phyloP scores from a whole-genome alignment of 2,797 vertebrate species.

The Bradypodion pumilum region DNA sequence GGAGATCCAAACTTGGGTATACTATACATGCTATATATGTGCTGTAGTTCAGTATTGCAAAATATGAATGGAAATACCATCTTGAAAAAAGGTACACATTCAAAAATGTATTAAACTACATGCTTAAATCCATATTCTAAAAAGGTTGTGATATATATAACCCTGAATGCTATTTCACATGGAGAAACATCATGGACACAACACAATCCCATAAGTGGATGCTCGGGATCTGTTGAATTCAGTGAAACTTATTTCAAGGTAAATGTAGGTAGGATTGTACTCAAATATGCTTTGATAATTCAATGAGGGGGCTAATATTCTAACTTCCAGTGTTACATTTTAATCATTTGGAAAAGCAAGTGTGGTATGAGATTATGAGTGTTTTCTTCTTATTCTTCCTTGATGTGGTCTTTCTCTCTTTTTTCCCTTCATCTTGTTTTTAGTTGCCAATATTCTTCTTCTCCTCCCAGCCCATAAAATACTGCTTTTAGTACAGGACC shows the following conservation, averaged over 20 bases:
- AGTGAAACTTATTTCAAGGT: not conserved
- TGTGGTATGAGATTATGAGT: not conserved
- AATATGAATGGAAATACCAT: not conserved
- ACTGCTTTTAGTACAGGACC: constrained; percentile 36
- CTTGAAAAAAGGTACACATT: not conserved
- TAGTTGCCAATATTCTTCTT: not conserved
- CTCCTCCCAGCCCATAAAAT: constrained; percentile 9
- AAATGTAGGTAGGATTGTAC: not conserved
- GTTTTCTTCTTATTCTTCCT: constrained; percentile 7
- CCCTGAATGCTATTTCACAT: not conserved
- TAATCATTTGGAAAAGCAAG: constrained; percentile 13
- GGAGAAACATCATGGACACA: not conserved
- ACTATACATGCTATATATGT: not conserved
- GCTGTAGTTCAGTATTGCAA: constrained; percentile 16
- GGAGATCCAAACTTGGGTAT: not conserved
- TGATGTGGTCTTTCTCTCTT: not conserved
- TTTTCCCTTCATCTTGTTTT: not conserved
- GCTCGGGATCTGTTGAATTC: not conserved
- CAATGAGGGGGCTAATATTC: not conserved
- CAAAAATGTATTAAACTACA: not conserved
- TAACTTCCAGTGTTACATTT: not conserved
- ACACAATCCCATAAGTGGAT: no score
- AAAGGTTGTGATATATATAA: not conserved
- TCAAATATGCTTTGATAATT: not conserved
- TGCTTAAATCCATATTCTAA: not conserved